Base-by-base conservation (phyloP, 1,140 invertebrate genomes). In the Lutraria rhynchaena region DNA sequence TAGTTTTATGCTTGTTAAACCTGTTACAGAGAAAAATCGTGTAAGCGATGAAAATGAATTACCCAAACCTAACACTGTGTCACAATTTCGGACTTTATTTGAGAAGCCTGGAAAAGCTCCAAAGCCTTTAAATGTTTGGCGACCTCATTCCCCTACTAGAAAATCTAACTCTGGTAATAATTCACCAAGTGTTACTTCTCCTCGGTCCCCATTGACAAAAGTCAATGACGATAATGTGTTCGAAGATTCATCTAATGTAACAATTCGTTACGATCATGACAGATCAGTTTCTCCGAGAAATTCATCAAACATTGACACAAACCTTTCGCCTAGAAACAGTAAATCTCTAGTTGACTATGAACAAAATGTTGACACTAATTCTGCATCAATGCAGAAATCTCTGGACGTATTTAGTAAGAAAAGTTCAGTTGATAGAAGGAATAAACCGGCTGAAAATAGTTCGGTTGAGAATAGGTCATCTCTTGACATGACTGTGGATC, bases 41-140 rank as follows among this genome's bases (percentile, higher is more conserved):
- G 57, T 60, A 27, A 51, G 29, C 31, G 76, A 77, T 29, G 86
- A 85, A 58, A 78, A 87, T 84, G 89, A 90, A 82, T 76, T 89
- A 57, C 87, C 89, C 11, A 90, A 90, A 71, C 87, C 86, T 35
- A 90, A 90, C 60, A 90, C 87, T 60, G 90, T 91, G 19, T 85
- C 86, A 31, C 83, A 82, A 27, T 85, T 88, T 61, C 81, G 89
- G 27, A 84, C 71, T 60, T 81, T 89, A 44, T 91, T 91, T 86
- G 90, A 91, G 76, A 83, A 82, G 19, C 76, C 73, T 19, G 35
- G 63, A 55, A 70, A 46, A 44, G 29, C 57, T 58, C n/a, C 29
- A 55, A 63, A 80, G 7, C 33, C 61, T 44, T n/a, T 80, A 17
- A 69, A 70, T 60, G 61, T 55, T 24, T 80, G 76, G 76, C 46